These are phyloP conservation scores for Melanocharis versteri DNA, from an alignment of 2,113 vertebrate genomes.

Conservation along the genomic window DNA sequence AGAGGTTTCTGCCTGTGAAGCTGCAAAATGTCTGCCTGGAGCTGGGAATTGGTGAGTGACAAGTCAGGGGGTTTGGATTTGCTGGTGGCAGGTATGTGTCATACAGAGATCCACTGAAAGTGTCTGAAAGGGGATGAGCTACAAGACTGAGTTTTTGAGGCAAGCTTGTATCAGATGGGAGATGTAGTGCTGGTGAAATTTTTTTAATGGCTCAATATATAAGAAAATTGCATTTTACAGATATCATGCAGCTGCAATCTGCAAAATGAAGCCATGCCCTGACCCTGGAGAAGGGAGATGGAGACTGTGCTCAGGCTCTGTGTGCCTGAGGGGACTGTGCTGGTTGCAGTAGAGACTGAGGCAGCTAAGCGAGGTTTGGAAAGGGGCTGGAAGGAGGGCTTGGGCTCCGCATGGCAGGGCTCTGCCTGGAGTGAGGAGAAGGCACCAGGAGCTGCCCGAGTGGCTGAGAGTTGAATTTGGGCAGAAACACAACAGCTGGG, in stretches of 20 bases:
- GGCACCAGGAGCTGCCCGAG: background rate
- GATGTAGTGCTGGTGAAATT: background rate
- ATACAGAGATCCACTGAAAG: background rate
- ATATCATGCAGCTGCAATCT: background rate
- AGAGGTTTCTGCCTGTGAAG: background rate
- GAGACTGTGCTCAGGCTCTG: background rate
- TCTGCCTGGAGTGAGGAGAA: background rate
- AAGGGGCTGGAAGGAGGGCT: background rate
- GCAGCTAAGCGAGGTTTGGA: background rate
- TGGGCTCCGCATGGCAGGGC: background rate
- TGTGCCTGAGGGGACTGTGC: rapidly evolving
- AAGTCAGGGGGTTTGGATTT: background rate
- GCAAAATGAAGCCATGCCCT: background rate
- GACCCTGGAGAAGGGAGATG: background rate
- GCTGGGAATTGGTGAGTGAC: background rate
- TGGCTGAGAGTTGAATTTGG: background rate
- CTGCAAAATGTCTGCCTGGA: background rate
- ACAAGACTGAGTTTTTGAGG: background rate
- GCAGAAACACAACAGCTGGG: background rate
- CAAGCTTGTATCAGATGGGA: background rate
- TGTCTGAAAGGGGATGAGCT: background rate
- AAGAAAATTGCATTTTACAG: background rate
- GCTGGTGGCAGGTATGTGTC: rapidly evolving
- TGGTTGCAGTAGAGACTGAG: background rate
- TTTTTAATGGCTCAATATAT: background rate